Base-by-base conservation (phyloP, 2,888 invertebrate genomes). In the Meiosimyza decipiens region DNA sequence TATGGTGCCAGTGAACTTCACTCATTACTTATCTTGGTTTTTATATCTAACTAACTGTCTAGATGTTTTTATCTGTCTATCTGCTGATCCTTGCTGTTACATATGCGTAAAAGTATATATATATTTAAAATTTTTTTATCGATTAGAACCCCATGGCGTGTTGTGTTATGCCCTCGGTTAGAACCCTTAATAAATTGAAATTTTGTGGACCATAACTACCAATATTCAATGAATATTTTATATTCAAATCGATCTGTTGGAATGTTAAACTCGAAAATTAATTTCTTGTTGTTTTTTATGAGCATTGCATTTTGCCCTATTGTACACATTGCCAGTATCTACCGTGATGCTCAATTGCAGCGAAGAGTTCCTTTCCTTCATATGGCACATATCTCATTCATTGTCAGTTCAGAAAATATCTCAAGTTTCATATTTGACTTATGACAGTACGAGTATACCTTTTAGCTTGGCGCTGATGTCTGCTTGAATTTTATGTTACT, bases 381-480 rank as follows among this genome's bases (percentile, higher is more conserved):
- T 1, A n/a, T 60, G 28, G 33, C 40, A 66, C 75, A 71, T 73
- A 73, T 73, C 71, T 76, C 74, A 73, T 72, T 74, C 74, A 73
- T 73, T 73, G 75, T 77, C 75, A 75, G 74, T 51, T 15, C n/a
- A 72, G 74, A 74, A 74, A 77, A 77, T 75, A 77, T 70, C 77
- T 76, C 75, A 74, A 75, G 77, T 78, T 76, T 77, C 52, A 76
- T 74, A 73, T 78, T 77, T 77, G 76, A 78, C 77, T 77, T 78
- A 77, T 78, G 77, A 77, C 75, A 77, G 75, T n/a, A n/a, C n/a
- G n/a, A n/a, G n/a, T 76, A 77, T 73, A 68, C 71, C 75, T 76
- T 75, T 75, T 76, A 71, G 66, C 54, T 16, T 33, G 65, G 54
- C 33, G 33, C 52, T 62, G 40, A 40, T 40, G 40, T 40, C 40